Percentiles rank a stretch among this genome's conserved stretches.
These are phyloP conservation scores for Nyctibius grandis DNA, from an alignment of 2,797 vertebrate species.

Conservation along the genomic window DNA sequence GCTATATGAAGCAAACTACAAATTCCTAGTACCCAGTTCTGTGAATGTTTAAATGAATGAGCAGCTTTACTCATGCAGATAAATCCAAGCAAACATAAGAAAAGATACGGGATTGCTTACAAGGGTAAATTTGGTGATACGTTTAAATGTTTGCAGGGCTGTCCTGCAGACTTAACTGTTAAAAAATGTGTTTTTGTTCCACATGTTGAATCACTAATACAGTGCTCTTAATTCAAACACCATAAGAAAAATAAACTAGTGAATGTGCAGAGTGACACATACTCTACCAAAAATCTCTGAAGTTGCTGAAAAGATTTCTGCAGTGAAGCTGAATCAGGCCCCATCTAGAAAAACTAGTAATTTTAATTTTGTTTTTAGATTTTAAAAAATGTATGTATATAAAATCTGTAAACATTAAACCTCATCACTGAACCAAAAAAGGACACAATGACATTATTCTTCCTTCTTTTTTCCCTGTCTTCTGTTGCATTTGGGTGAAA, in stretches of 20 bases:
- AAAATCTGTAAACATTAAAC: neutral
- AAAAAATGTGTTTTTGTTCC: neutral
- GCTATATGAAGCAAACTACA: neutral
- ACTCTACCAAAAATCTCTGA: neutral
- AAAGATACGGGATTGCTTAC: neutral
- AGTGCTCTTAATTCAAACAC: neutral
- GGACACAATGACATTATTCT: neutral
- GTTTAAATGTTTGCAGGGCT: neutral
- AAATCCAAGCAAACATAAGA: neutral
- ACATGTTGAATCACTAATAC: neutral
- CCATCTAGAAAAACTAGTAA: neutral
- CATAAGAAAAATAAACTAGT: neutral
- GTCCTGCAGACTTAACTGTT: neutral
- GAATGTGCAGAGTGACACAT: neutral
- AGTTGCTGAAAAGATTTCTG: neutral
- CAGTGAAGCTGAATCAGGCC: neutral
- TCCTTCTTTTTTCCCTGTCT: neutral
- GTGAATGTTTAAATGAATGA: neutral
- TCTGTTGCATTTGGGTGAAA: neutral
- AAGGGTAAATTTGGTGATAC: neutral
- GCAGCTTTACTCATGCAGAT: neutral
- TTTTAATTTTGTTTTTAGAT: neutral
- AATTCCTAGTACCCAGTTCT: neutral
- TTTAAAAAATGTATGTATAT: fast-evolving
- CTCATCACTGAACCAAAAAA: neutral